Base-by-base conservation (phyloP, 2,888 invertebrate genomes). In the Dyspetes luteomarginatus region DNA sequence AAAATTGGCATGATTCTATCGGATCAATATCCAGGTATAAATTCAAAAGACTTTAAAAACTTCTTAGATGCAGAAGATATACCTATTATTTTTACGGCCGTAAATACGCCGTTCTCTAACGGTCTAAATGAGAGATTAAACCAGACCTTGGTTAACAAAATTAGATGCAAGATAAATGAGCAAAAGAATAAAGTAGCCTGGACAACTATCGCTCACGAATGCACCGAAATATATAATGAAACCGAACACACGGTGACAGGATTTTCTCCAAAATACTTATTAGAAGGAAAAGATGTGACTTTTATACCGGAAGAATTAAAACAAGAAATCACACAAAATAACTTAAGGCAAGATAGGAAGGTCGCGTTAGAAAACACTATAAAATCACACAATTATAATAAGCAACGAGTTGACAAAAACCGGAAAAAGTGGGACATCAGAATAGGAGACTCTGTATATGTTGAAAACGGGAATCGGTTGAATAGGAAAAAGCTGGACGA, bases 121-220 rank as follows among this genome's bases (percentile, higher is more conserved):
- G 75, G 75, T 0, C 30, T 75, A 9, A 67, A 75, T 15, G 75
- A 67, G 12, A 67, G 75, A 22, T 5, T 88, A 3, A 77, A 77
- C 15, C 85, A 87, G 82, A 85, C 86, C 4, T 65, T 86, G 74
- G 82, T 87, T 28, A 88, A 88, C 77, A 83, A 84, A 74, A 86
- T 88, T 19, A 79, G 86, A 82, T 87, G 86, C 62, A 81, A 75
- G 68, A 85, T 85, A 68, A 87, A 86, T 67, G 83, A 85, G 58
- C 65, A 62, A 36, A 43, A 82, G 19, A 69, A 74, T 17, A 82
- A 83, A 72, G 22, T 55, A 22, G 82, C 86, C 5, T 86, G 86
- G 86, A 83, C 86, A 58, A 85, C 78, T 17, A 76, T 87, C 67
- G 86, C 86, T 15, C 72, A 83, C 15, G 72, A 84, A 62, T 85